These are phyloP conservation scores for Catajapyx aquilonaris DNA, from an alignment of 1,140 invertebrate genomes.

Conservation along the genomic window DNA sequence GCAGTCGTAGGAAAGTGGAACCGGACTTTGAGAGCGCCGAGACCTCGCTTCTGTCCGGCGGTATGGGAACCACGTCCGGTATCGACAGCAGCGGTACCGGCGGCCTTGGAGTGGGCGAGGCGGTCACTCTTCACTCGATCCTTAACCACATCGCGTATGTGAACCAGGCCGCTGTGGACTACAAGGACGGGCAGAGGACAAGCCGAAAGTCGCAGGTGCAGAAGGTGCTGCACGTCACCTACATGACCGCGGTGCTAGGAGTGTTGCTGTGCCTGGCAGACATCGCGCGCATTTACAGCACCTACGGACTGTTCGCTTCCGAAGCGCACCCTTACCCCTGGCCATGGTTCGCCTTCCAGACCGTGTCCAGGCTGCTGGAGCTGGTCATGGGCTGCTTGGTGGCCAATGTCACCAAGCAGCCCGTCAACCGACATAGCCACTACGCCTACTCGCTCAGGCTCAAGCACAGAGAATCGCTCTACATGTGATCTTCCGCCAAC, in stretches of 20 bases:
- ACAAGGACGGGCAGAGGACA: constrained; percentile 15
- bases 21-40: no score
- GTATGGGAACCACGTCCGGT: no score
- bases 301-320: constrained; percentile 19
- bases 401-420: constrained; percentile 37
- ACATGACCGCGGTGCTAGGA: constrained; percentile 27
- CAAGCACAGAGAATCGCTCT: constrained; percentile 24
- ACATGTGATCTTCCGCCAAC: constrained; percentile 22
- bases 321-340: constrained; percentile 14
- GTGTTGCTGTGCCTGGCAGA: constrained; percentile 28
- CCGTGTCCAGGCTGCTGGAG: constrained; percentile 26
- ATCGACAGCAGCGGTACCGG: no score
- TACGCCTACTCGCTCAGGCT: constrained; percentile 25
- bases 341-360: constrained; percentile 33
- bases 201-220: constrained; percentile 17
- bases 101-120: not conserved
- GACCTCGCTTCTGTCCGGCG: no score
- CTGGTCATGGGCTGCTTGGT: constrained; percentile 31
- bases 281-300: constrained; percentile 26
- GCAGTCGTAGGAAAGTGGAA: no score
- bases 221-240: constrained; percentile 27
- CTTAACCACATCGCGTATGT: constrained; percentile 36
- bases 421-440: constrained; percentile 28
- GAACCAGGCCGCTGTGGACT: constrained; percentile 24
- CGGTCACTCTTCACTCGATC: constrained; percentile 30